Conservation (phyloP, 2,888 invertebrate genomes). For the Caprella mutica region DNA sequence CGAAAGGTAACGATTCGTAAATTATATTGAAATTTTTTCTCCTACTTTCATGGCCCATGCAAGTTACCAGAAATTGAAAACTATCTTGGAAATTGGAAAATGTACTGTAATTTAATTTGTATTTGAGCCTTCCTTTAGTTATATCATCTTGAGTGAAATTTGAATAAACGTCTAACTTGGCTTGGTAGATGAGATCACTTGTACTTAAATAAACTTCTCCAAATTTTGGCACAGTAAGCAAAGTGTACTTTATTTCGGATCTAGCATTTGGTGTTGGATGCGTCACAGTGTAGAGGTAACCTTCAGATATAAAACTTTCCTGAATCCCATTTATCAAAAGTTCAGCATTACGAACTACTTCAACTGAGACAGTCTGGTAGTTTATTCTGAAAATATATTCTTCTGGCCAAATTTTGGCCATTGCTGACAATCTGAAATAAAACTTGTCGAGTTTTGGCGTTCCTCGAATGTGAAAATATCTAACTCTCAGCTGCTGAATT, state of each 20-base stretch:
- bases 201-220: conserved; percentile 55
- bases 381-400: conserved; percentile 74
- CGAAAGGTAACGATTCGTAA: conserved; percentile 41
- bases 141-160: conserved; percentile 70
- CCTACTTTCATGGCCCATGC: conserved; percentile 45
- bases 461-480: conserved; percentile 60
- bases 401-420: conserved; percentile 59
- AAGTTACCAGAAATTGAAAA: conserved; percentile 62
- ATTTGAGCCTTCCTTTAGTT: conserved; percentile 51
- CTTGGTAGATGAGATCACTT: conserved; percentile 40
- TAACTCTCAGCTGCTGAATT: conserved; percentile 58
- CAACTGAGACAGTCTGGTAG: conserved; percentile 58
- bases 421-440: conserved; percentile 66
- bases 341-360: conserved; percentile 52
- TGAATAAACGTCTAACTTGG: conserved; percentile 44
- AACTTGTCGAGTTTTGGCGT: conserved; percentile 41
- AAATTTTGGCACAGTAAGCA: conserved; percentile 58
- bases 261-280: conserved; percentile 58
- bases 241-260: conserved; percentile 59
- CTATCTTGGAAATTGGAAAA: conserved; percentile 68
- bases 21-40: conserved; percentile 40
- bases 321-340: conserved; percentile 60
- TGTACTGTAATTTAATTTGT: conserved; percentile 59
- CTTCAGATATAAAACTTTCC: conserved; percentile 55
- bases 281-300: conserved; percentile 63